Percentiles rank a stretch among this genome's conserved stretches.
These are phyloP conservation scores for Leucophora obtusa DNA, from an alignment of 2,888 invertebrate species.

Conservation along the genomic window DNA sequence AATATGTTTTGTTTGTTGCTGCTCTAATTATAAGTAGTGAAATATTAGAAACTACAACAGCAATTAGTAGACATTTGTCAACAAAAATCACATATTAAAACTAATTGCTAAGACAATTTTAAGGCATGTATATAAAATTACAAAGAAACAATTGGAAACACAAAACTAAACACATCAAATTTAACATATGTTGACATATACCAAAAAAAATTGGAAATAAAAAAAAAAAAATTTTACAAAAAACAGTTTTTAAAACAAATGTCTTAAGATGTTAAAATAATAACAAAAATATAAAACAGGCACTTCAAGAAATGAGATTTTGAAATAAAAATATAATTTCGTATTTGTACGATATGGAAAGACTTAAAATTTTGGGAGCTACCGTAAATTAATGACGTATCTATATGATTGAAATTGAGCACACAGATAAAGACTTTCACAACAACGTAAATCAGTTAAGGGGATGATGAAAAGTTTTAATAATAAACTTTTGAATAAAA, in stretches of 20 bases:
- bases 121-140: background rate
- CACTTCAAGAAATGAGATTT: background rate
- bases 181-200: conserved; percentile 1
- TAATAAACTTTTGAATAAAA: too few species aligned
- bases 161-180: background rate
- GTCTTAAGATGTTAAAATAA: conserved; percentile 19
- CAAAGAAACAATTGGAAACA: background rate
- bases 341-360: too few species aligned
- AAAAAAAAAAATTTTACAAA: background rate
- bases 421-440: too few species aligned
- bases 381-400: too few species aligned
- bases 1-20: background rate
- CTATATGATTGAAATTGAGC: too few species aligned
- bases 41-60: conserved; percentile 47
- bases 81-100: conserved; percentile 21
- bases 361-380: too few species aligned
- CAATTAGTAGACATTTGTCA: conserved; percentile 62
- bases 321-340: background rate
- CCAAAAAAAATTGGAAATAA: background rate
- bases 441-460: too few species aligned
- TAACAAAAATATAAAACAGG: background rate
- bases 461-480: too few species aligned
- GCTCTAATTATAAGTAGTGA: conserved; percentile 45
- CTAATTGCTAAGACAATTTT: conserved; percentile 2
- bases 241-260: conserved; percentile 30